A percentile compares a stretch with the other conserved stretches of the same genome.
Conservation (phyloP, 2,888 invertebrate genomes). For the Drosophila prostipennis region DNA sequence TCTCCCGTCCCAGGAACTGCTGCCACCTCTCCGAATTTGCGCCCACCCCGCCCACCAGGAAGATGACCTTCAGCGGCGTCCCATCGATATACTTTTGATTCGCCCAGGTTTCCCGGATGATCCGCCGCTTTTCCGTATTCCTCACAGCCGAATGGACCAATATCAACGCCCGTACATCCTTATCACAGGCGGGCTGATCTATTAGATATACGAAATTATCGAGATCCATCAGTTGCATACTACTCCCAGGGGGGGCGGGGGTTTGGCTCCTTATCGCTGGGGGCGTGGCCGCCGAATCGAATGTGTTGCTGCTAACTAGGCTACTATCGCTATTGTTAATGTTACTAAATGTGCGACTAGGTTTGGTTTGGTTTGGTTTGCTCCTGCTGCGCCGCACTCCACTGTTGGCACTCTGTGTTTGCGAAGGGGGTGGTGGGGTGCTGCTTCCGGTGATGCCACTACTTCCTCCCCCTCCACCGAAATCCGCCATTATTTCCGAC, state of each 20-base stretch:
- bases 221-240: conserved; percentile 85
- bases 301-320: conserved; percentile 51
- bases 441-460: conserved; percentile 9
- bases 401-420: conserved; percentile 58
- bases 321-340: conserved; percentile 34
- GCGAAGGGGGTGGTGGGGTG: conserved; percentile 14
- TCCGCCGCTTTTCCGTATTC: conserved; percentile 87
- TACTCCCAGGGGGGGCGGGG: conserved; percentile 20
- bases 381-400: conserved; percentile 28
- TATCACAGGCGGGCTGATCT: conserved; percentile 86
- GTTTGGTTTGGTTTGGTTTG: conserved; percentile 70
- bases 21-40: conserved; percentile 83
- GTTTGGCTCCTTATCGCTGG: conserved; percentile 35
- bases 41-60: conserved; percentile 87
- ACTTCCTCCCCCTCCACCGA: not conserved
- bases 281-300: conserved; percentile 42
- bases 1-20: conserved; percentile 85
- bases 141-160: conserved; percentile 89
- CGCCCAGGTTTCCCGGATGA: conserved; percentile 91
- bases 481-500: conserved; percentile 57
- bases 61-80: conserved; percentile 86
- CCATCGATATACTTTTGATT: conserved; percentile 83
- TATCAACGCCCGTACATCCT: conserved; percentile 86
- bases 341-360: conserved; percentile 69
- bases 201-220: conserved; percentile 87